Evolutionary conservation across 2,113 vertebrate genomes (phyloP).

Genomic region (Pantherophis guttatus): DNA sequence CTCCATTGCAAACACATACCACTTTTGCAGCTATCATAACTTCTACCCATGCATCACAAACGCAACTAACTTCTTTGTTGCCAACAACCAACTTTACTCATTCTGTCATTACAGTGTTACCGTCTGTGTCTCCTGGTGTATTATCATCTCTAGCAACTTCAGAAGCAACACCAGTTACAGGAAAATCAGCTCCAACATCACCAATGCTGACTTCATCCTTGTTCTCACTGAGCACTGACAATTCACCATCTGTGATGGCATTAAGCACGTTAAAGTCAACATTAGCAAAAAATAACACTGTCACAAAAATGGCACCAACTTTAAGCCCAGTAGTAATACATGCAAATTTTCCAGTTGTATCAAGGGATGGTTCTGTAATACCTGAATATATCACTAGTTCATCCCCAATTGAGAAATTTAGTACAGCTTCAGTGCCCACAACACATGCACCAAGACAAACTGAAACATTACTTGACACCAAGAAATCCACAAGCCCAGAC

Average conservation of each 20-base stretch:
- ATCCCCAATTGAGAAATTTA: slow-evolving; percentile 57
- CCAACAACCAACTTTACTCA: slow-evolving; percentile 62
- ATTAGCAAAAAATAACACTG: slow-evolving; percentile 63
- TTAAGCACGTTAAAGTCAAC: slow-evolving; percentile 60
- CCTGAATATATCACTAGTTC: slow-evolving; percentile 47
- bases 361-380: slow-evolving; percentile 63
- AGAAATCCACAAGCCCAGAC: slow-evolving; percentile 59
- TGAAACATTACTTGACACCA: slow-evolving; percentile 60
- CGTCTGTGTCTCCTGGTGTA: slow-evolving; percentile 64
- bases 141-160: slow-evolving; percentile 66
- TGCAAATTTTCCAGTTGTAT: slow-evolving; percentile 65
- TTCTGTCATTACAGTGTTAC: slow-evolving; percentile 74
- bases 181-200: slow-evolving; percentile 70
- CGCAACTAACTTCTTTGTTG: slow-evolving; percentile 42
- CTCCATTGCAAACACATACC: slow-evolving; percentile 48
- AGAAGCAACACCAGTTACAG: slow-evolving; percentile 60
- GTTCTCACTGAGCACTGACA: slow-evolving; percentile 74
- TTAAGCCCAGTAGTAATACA: slow-evolving; percentile 57
- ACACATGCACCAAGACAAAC: slow-evolving; percentile 68
- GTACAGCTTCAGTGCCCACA: slow-evolving; percentile 54
- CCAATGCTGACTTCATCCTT: slow-evolving; percentile 67
- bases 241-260: slow-evolving; percentile 64
- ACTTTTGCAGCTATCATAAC: slow-evolving; percentile 57
- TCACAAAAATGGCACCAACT: slow-evolving; percentile 55
- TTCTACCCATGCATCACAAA: slow-evolving; percentile 62